Evolutionary conservation across 2,797 vertebrate genomes (phyloP).

Genomic region (Anomalospiza imberbis): DNA sequence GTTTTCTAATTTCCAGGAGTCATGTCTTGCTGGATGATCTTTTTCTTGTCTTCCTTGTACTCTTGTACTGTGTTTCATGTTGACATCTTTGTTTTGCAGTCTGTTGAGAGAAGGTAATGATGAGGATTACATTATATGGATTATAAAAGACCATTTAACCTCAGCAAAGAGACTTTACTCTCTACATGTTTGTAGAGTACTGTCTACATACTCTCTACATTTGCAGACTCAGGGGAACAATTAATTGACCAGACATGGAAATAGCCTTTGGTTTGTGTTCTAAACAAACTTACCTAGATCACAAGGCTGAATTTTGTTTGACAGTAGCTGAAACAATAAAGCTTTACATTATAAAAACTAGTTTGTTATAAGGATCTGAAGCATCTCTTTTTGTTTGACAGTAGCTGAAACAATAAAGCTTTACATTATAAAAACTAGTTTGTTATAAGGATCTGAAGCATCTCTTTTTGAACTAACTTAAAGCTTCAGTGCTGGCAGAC

Average conservation of each 20-base stretch:
- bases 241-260: neutral
- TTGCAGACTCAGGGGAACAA: neutral
- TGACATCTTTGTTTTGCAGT: neutral
- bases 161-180: neutral
- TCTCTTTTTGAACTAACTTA: neutral
- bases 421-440: neutral
- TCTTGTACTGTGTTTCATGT: neutral
- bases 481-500: neutral
- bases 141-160: neutral
- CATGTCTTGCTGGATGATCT: neutral
- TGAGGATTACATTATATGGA: neutral
- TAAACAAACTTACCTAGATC: neutral
- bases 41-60: neutral
- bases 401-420: neutral
- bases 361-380: neutral
- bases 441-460: neutral
- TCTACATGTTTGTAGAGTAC: neutral
- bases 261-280: neutral
- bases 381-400: neutral
- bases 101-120: neutral
- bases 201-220: neutral
- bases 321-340: neutral
- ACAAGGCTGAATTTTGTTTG: neutral
- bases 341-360: neutral
- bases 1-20: neutral